phyloP scores from a whole-genome alignment of 1,140 invertebrate genomes.

The Cherax quadricarinatus region DNA sequence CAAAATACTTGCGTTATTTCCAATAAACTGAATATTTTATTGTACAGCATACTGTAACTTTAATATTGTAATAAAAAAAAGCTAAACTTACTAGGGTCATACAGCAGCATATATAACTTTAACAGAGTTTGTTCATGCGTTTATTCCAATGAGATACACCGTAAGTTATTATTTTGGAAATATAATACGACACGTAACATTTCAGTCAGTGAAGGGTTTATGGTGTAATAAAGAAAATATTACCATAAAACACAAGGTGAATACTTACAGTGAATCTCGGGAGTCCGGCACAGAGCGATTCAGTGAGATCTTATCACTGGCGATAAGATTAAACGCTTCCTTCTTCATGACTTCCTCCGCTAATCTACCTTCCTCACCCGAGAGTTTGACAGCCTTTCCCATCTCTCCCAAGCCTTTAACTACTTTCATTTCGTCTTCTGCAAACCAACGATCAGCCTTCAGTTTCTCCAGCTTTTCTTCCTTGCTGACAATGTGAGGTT shows the following conservation, averaged over 20 bases:
- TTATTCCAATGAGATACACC: no score
- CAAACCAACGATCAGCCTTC: conserved; percentile 66
- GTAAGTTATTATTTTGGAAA: no score
- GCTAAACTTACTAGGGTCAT: no score
- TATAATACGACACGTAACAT: no score
- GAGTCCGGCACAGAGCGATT: conserved; percentile 90
- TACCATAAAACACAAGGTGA: neutral
- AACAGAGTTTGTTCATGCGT: no score
- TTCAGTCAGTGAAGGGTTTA: no score
- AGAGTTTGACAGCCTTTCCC: conserved; percentile 82
- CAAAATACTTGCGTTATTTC: no score
- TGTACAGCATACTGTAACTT: no score
- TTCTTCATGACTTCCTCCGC: conserved; percentile 85
- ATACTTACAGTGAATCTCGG: conserved; percentile 84
- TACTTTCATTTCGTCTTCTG: conserved; percentile 78
- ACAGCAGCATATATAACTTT: no score
- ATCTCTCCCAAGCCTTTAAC: conserved; percentile 84
- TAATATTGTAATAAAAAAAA: no score
- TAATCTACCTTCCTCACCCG: conserved; percentile 79
- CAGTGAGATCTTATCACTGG: conserved; percentile 92
- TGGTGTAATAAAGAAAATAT: no score
- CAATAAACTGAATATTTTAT: no score
- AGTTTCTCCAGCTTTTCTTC: conserved; percentile 52
- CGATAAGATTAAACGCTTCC: conserved; percentile 92
- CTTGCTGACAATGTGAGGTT: conserved; percentile 34